These are phyloP conservation scores for Aphodius sticticus DNA, from an alignment of 2,888 invertebrate genomes.

Conservation along the genomic window DNA sequence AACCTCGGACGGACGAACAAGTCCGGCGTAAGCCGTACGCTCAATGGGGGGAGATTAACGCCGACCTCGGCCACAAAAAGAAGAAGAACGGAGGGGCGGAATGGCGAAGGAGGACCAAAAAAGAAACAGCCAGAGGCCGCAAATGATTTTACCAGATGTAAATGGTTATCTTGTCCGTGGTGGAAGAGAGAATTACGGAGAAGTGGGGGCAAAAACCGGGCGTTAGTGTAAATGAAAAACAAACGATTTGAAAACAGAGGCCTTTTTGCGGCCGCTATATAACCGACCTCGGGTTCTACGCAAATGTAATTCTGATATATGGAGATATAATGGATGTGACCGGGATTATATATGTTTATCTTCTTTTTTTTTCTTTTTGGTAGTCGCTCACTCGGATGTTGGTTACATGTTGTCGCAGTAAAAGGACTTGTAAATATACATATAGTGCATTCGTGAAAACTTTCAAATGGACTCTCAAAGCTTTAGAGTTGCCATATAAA, in stretches of 20 bases:
- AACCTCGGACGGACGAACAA: not conserved
- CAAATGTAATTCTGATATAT: not conserved
- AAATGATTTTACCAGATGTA: constrained; percentile 4
- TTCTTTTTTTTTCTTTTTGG: not conserved
- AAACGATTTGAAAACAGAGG: not conserved
- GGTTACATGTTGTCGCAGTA: not conserved
- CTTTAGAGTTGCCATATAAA: no score
- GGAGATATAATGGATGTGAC: not conserved
- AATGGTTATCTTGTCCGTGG: not conserved
- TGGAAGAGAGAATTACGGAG: not conserved
- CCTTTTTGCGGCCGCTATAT: not conserved
- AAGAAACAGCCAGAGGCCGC: not conserved
- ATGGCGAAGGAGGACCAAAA: not conserved
- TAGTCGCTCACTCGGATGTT: not conserved
- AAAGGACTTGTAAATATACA: not conserved
- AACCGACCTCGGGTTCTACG: not conserved
- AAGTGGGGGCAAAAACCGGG: not conserved
- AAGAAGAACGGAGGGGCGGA: not conserved
- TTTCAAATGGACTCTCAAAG: no score
- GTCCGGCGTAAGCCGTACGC: not conserved
- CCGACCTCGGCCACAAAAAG: not conserved
- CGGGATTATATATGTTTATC: not conserved
- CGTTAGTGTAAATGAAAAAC: constrained; percentile 4
- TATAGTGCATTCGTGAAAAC: no score
- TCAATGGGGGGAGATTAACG: not conserved